phyloP scores from a whole-genome alignment of 2,113 vertebrate species.

The Patagioenas fasciata region DNA sequence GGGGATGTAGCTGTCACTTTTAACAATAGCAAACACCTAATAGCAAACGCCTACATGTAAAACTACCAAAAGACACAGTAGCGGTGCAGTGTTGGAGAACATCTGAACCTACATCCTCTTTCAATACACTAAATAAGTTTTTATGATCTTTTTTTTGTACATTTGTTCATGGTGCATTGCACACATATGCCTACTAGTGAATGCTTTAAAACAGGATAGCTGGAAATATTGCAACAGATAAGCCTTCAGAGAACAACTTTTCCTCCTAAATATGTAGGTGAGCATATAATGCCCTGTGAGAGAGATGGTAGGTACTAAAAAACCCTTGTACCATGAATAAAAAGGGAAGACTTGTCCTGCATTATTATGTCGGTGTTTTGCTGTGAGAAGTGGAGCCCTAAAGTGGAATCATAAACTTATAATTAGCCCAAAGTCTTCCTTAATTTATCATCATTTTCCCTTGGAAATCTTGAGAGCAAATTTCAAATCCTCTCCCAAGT shows the following conservation, averaged over 20 bases:
- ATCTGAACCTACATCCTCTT: not conserved
- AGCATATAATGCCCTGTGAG: not conserved
- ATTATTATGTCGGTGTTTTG: not conserved
- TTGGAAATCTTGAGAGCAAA: not conserved
- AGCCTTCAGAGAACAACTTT: not conserved
- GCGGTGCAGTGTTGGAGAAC: not conserved
- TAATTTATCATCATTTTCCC: not conserved
- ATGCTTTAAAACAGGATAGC: not conserved
- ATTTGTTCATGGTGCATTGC: not conserved
- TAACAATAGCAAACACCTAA: slow-evolving; percentile 66
- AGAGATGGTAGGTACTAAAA: not conserved
- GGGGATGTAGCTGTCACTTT: slow-evolving; percentile 60
- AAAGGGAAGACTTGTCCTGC: not conserved
- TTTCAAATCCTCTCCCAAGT: slow-evolving; percentile 5
- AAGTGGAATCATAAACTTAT: not conserved
- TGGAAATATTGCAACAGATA: not conserved
- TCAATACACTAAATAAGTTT: not conserved
- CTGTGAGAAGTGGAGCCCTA: not conserved
- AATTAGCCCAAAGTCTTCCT: not conserved
- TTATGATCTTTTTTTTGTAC: not conserved
- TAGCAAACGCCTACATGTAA: slow-evolving; percentile 50
- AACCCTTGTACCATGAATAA: not conserved
- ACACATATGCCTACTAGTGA: not conserved
- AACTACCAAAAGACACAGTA: slow-evolving; percentile 12
- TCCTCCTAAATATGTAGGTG: fast-evolving